Base-by-base conservation (phyloP, 2,888 invertebrate species). In the Tetrapedia diversipes region DNA sequence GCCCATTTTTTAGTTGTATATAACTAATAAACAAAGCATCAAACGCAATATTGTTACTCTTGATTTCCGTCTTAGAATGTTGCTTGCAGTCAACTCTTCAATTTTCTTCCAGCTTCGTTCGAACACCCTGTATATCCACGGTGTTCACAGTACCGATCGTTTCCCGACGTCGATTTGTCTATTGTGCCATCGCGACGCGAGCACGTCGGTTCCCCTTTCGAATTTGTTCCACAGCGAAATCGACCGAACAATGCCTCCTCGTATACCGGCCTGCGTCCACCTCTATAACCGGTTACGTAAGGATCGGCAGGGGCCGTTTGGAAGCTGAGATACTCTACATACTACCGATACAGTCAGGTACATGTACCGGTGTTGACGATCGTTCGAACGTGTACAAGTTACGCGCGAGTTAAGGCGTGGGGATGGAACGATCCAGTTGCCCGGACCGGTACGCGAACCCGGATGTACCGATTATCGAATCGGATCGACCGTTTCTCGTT, bases 91-190 rank as follows among this genome's bases (percentile, higher is more conserved):
- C n/a, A n/a, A n/a, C n/a, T n/a, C n/a, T n/a, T n/a, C n/a, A n/a
- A n/a, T n/a, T n/a, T n/a, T n/a, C n/a, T n/a, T n/a, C n/a, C n/a
- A n/a, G n/a, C n/a, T n/a, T n/a, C n/a, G n/a, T n/a, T n/a, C n/a
- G n/a, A n/a, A n/a, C n/a, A n/a, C n/a, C n/a, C n/a, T n/a, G n/a
- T n/a, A n/a, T n/a, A n/a, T n/a, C n/a, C n/a, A n/a, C n/a, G n/a
- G n/a, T n/a, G n/a, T n/a, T n/a, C n/a, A n/a, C n/a, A n/a, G n/a
- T n/a, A n/a, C n/a, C n/a, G n/a, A n/a, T n/a, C n/a, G 54, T 79
- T 61, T 69, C 43, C 53, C 56, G 78, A 71, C 83, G 84, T 69
- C 72, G 74, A 75, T 79, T 79, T 64, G 71, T 82, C 71, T 47
- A 59, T 67, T 63, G 78, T 63, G 47, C 60, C 69, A 49, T 49